Conservation (phyloP, 2,113 vertebrate genomes). For the Scophthalmus maximus region DNA sequence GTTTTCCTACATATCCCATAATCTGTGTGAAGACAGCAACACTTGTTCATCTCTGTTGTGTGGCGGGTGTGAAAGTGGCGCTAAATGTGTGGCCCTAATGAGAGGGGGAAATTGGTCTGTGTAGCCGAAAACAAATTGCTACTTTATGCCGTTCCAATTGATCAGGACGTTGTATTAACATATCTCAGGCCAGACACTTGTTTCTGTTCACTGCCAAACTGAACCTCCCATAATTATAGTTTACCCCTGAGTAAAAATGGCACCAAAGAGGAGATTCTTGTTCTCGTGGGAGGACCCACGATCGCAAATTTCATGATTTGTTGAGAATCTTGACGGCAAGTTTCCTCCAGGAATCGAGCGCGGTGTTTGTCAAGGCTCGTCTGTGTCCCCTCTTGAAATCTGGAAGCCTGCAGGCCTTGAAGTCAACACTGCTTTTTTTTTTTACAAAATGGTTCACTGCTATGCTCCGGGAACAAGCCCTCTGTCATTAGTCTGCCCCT, state of each 20-base stretch:
- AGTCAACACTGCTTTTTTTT: constrained; percentile 33
- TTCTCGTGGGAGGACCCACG: constrained; percentile 14
- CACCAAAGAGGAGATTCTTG: constrained; percentile 25
- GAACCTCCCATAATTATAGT: constrained; percentile 60
- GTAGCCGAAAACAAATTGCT: constrained; percentile 61
- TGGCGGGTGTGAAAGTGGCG: constrained; percentile 13
- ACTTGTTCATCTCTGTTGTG: constrained; percentile 37
- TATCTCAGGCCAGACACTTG: constrained; percentile 49
- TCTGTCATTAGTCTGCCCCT: constrained; percentile 60
- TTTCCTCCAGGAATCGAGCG: constrained; percentile 25
- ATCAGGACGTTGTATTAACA: constrained; percentile 51
- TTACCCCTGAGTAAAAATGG: constrained; percentile 36
- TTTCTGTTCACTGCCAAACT: constrained; percentile 53
- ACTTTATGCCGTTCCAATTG: constrained; percentile 48
- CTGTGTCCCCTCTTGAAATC: constrained; percentile 24
- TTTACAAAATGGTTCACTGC: constrained; percentile 32
- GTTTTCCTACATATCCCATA: constrained; percentile 35
- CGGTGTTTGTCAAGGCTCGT: constrained; percentile 12
- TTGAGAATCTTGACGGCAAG: constrained; percentile 7
- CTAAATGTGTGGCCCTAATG: constrained; percentile 59
- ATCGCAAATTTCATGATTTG: constrained; percentile 32
- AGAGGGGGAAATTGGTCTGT: constrained; percentile 45
- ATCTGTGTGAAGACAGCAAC: constrained; percentile 30
- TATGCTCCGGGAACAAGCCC: constrained; percentile 54
- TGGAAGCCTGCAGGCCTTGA: constrained; percentile 47